Evolutionary conservation across 2,113 vertebrate species (phyloP).

Genomic region (Orientallactaga bullata): DNA sequence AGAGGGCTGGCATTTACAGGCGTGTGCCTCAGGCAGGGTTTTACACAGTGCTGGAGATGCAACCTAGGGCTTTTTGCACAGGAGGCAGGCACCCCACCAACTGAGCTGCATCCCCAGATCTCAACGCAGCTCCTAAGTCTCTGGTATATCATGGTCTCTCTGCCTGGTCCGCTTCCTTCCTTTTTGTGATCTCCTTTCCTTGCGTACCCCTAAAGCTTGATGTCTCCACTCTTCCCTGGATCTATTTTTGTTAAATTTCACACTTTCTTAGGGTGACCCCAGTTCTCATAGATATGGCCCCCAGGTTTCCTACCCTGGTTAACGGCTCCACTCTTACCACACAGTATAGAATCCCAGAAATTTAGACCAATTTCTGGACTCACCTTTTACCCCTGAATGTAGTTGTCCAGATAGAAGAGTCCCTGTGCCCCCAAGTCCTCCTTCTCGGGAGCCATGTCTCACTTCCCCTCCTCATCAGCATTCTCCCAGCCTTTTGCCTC

Average conservation of each 20-base stretch:
- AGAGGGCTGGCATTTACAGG: too few relatives aligned
- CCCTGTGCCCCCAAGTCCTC: too few relatives aligned
- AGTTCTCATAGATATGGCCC: rapidly evolving
- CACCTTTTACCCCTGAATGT: rapidly evolving
- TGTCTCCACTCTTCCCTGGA: background rate
- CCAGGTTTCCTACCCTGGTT: background rate
- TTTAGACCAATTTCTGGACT: background rate
- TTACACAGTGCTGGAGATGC: too few relatives aligned
- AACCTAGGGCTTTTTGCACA: too few relatives aligned
- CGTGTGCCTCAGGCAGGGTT: too few relatives aligned
- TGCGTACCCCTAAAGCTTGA: background rate
- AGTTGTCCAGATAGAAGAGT: rapidly evolving
- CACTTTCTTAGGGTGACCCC: background rate
- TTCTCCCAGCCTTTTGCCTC: background rate
- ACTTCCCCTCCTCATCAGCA: background rate
- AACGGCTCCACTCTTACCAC: background rate
- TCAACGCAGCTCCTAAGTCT: too few relatives aligned
- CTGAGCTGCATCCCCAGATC: too few relatives aligned
- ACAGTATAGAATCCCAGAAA: background rate
- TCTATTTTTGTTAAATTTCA: background rate
- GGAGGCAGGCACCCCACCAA: too few relatives aligned
- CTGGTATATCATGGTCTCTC: background rate
- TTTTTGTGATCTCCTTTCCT: background rate
- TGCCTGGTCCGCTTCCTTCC: background rate
- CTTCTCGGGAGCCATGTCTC: too few relatives aligned